phyloP scores from a whole-genome alignment of 2,113 vertebrate species.

The Antidorcas marsupialis region DNA sequence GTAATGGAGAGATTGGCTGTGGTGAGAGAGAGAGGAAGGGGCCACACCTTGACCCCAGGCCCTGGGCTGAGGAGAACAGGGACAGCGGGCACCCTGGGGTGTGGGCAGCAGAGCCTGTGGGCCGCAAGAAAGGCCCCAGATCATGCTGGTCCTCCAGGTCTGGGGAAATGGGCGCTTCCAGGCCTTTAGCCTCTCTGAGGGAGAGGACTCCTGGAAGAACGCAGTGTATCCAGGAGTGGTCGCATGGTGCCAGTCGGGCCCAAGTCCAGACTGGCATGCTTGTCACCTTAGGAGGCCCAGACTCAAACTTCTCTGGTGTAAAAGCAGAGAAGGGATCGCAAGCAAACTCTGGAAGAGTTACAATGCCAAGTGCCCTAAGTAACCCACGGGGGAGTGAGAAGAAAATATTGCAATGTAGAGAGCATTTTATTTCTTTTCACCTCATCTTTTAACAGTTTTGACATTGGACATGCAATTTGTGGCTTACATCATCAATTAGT shows the following conservation, averaged over 20 bases:
- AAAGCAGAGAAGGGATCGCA: not conserved
- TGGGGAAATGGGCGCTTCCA: not conserved
- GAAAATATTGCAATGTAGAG: not conserved
- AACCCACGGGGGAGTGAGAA: not conserved
- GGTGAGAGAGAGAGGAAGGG: not conserved
- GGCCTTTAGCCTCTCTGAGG: not conserved
- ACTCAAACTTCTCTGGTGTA: not conserved
- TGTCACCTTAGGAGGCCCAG: not conserved
- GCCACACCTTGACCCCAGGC: not conserved
- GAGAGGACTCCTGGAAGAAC: not conserved
- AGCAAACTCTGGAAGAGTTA: not conserved
- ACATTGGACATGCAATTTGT: not conserved
- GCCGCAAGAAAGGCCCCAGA: not conserved
- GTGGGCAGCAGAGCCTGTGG: not conserved
- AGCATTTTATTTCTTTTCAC: not conserved
- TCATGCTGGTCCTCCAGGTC: not conserved
- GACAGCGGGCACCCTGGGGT: not conserved
- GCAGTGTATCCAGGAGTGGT: not conserved
- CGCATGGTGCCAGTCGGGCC: not conserved
- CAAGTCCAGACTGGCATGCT: not conserved
- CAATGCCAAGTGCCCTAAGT: not conserved
- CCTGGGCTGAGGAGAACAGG: not conserved
- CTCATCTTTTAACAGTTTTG: not conserved
- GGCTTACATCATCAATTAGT: not conserved
- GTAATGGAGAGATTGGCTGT: not conserved